Conservation (phyloP, 2,113 vertebrate species). For the Anolis sagrei region DNA sequence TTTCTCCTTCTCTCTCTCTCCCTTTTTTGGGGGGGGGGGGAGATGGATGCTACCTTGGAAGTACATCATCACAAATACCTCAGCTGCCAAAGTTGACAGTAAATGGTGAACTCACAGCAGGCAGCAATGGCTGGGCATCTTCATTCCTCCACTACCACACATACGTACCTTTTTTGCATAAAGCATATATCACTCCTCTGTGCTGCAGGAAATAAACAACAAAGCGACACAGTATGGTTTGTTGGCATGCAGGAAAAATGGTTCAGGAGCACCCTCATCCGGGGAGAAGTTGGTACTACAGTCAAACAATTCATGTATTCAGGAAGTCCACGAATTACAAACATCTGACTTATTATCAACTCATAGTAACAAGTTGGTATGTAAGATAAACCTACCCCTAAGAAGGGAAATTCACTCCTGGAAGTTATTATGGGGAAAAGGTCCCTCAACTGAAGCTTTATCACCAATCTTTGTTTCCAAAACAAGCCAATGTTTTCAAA, state of each 20-base stretch:
- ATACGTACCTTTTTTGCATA: background rate
- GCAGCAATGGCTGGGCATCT: background rate
- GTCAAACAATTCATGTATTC: background rate
- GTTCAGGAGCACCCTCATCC: background rate
- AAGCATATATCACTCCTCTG: background rate
- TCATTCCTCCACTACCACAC: background rate
- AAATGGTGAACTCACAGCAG: slow-evolving; percentile 18
- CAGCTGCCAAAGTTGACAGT: slow-evolving; percentile 33
- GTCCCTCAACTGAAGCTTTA: too few species aligned
- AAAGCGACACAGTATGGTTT: background rate
- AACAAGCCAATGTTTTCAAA: too few species aligned
- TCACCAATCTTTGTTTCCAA: too few species aligned
- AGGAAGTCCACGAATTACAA: too few species aligned
- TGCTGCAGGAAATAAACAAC: slow-evolving; percentile 3
- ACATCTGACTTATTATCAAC: too few species aligned
- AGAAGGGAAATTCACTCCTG: too few species aligned
- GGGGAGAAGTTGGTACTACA: slow-evolving; percentile 9
- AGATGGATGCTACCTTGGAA: background rate
- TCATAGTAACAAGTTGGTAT: too few species aligned
- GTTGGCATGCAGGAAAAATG: background rate
- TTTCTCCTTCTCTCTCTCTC: slow-evolving; percentile 10
- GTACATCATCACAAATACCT: slow-evolving; percentile 15
- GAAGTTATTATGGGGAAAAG: too few species aligned
- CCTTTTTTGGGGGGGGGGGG: background rate
- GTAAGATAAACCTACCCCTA: too few species aligned